A percentile compares a stretch with the other conserved stretches of the same genome.
These are phyloP conservation scores for Coregonus clupeaformis DNA, from an alignment of 2,113 vertebrate genomes.

Conservation along the genomic window DNA sequence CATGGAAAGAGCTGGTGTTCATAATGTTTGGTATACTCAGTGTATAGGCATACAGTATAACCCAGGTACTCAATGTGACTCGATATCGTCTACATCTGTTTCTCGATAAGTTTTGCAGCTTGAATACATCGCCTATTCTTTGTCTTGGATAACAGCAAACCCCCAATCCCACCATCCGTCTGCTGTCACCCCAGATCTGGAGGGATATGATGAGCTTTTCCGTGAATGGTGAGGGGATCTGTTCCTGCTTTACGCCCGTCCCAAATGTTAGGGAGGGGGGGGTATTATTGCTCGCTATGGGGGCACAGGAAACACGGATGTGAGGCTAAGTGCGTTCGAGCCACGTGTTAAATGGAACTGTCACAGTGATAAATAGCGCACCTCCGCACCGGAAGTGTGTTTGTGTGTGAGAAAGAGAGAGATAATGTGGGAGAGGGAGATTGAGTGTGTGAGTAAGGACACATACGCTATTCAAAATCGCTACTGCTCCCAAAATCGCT, in stretches of 20 bases:
- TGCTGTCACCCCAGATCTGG: slow-evolving; percentile 38
- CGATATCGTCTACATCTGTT: slow-evolving; percentile 1
- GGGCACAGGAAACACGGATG: slow-evolving; percentile 59
- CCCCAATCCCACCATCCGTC: slow-evolving; percentile 38
- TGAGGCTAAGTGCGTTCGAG: slow-evolving; percentile 49
- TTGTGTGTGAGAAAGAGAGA: slow-evolving; percentile 11
- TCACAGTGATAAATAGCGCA: slow-evolving; percentile 67
- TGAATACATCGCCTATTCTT: slow-evolving; percentile 25
- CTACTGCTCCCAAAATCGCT: too few species aligned
- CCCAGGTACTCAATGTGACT: neutral
- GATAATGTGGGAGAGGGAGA: neutral
- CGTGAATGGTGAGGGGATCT: slow-evolving; percentile 41
- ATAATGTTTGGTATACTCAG: too few species aligned
- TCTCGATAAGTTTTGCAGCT: slow-evolving; percentile 31
- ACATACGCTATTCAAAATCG: slow-evolving; percentile 23
- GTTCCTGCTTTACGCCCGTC: slow-evolving; percentile 39
- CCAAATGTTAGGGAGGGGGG: slow-evolving; percentile 61
- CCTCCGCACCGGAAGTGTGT: slow-evolving; percentile 38
- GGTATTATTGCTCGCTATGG: slow-evolving; percentile 52
- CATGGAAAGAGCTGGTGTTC: too few species aligned
- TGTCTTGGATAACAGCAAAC: slow-evolving; percentile 25
- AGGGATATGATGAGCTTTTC: slow-evolving; percentile 50
- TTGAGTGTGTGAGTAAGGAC: neutral
- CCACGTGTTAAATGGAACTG: slow-evolving; percentile 63
- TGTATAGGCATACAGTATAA: too few species aligned